phyloP scores from a whole-genome alignment of 1,140 invertebrate genomes.

The Leptoteleia sp. region DNA sequence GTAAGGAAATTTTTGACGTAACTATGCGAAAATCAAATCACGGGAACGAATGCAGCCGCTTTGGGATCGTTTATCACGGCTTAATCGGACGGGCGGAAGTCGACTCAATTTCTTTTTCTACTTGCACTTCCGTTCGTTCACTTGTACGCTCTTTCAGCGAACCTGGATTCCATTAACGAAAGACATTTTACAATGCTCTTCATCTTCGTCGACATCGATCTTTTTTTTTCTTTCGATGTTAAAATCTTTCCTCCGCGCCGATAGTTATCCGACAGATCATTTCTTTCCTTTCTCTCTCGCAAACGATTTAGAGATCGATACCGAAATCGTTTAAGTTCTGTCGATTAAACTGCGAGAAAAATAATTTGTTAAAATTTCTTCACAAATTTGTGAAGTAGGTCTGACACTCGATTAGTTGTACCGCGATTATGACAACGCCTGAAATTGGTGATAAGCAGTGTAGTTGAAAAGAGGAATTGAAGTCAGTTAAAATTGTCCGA shows the following conservation, averaged over 20 bases:
- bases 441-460: no score
- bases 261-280: constrained; percentile 43
- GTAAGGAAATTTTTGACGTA: constrained; percentile 33
- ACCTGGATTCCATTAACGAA: constrained; percentile 61
- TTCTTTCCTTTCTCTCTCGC: neutral
- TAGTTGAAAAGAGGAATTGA: no score
- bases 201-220: constrained; percentile 76
- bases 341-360: constrained; percentile 5
- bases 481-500: constrained; percentile 6
- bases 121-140: constrained; percentile 59
- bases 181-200: constrained; percentile 65
- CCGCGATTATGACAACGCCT: no score
- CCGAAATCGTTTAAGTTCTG: constrained; percentile 17
- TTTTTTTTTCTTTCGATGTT: constrained; percentile 39
- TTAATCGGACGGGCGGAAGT: constrained; percentile 67
- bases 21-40: constrained; percentile 50
- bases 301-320: constrained; percentile 18
- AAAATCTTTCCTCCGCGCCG: constrained; percentile 40
- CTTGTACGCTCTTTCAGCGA: constrained; percentile 58
- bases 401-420: constrained; percentile 6
- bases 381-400: no score
- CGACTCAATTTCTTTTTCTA: constrained; percentile 63
- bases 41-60: constrained; percentile 46
- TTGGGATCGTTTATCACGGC: constrained; percentile 63
- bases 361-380: no score